Conservation (phyloP, 1,140 invertebrate genomes). For the Drosophila nannoptera region DNA sequence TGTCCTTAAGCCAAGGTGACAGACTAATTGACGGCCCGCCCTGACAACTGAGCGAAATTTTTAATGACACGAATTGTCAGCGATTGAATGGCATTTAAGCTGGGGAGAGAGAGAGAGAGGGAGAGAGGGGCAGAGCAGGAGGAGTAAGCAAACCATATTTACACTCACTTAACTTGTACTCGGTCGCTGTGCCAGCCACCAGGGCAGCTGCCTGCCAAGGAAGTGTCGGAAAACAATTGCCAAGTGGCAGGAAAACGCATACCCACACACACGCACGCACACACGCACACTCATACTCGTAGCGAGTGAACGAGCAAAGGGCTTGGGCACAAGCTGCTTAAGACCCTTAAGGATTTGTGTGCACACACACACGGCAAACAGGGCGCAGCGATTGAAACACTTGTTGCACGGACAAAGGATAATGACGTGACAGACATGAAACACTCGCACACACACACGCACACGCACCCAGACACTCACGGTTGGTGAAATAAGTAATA, state of each 20-base stretch:
- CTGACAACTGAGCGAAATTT: slow-evolving; percentile 49
- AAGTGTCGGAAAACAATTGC: slow-evolving; percentile 64
- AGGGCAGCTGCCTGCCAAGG: slow-evolving; percentile 8
- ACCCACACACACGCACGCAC: background rate
- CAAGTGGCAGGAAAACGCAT: slow-evolving; percentile 34
- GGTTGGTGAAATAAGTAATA: slow-evolving; percentile 54
- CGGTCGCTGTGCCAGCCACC: slow-evolving; percentile 19
- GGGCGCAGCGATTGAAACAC: slow-evolving; percentile 66
- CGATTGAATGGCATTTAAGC: slow-evolving; percentile 75
- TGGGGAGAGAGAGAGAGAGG: slow-evolving; percentile 52
- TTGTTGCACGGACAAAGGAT: slow-evolving; percentile 72
- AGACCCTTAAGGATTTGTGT: slow-evolving; percentile 58
- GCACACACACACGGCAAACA: slow-evolving; percentile 53
- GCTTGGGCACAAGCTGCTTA: slow-evolving; percentile 67
- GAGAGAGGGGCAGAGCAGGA: slow-evolving; percentile 7
- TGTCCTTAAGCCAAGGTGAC: slow-evolving; percentile 26
- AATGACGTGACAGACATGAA: slow-evolving; percentile 57
- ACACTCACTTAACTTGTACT: slow-evolving; percentile 69
- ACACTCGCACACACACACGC: slow-evolving; percentile 18
- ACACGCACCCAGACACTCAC: background rate
- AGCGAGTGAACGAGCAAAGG: slow-evolving; percentile 24
- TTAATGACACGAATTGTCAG: slow-evolving; percentile 64
- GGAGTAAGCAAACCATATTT: slow-evolving; percentile 56
- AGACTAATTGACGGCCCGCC: slow-evolving; percentile 17
- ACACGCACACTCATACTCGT: background rate